Base-by-base conservation (phyloP, 2,113 vertebrate species). In the Carassius auratus region DNA sequence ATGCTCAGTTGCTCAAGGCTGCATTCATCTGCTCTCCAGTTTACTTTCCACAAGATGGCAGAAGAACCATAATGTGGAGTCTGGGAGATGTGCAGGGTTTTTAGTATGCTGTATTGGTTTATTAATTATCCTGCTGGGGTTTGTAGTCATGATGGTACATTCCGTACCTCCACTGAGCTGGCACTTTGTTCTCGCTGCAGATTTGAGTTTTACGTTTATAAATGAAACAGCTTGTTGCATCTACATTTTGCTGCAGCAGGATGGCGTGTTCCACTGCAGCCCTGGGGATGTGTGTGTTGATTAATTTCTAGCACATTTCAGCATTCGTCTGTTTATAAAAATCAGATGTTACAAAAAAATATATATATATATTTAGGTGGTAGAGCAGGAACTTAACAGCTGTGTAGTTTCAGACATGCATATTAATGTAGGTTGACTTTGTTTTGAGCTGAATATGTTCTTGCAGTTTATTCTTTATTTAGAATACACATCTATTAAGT, bases 131-230 rank as follows among this genome's bases (percentile, higher is more conserved):
- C 81, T 83, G 50, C 33, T 73, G 81, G 81, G 68, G 81, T 73
- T 83, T 83, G 66, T 71, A 83, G 81, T 83, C 68, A 83, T 71
- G 81, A 45, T 59, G 66, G 68, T 83, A 83, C 81, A 73, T 73
- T 83, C 81, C 19, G 68, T 83, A 83, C 81, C 52, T 74, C 68
- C 64, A 52, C 80, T 52, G 79, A 68, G 42, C 61, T 68, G 64
- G 17, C 66, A 71, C 69, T 66, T 66, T 81, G 79, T 52, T 78
- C 55, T 76, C 38, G 66, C 48, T 42, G 84, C 73, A 83, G 84
- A 84, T 90, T 33, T 66, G 80, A 81, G 80, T 86, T 69, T 84
- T 38, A 91, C 86, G 81, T 50, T 45, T 74, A 48, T 86, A 90
- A 81, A 85, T 89, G 14, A 83, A 73, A 71, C 33, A 23, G 45